phyloP scores from a whole-genome alignment of 2,113 vertebrate genomes.

The Oryzias javanicus region DNA sequence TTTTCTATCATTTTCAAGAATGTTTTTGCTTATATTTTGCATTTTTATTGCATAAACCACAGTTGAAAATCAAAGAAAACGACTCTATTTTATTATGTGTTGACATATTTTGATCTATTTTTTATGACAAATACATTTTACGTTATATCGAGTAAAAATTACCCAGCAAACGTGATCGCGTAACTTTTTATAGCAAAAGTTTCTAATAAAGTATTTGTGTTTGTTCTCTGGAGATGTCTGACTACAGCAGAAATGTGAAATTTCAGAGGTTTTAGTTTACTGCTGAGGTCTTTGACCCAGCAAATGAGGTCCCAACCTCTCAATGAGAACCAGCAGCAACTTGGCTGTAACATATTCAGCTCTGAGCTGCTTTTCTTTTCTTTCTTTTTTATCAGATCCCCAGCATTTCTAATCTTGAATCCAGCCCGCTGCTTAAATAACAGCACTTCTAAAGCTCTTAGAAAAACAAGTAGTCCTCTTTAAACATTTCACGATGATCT shows the following conservation, averaged over 20 bases:
- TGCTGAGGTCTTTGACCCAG: slow-evolving; percentile 60
- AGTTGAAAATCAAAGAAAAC: too few relatives aligned
- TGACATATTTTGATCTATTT: too few relatives aligned
- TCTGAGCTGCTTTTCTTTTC: slow-evolving; percentile 48
- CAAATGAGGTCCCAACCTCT: slow-evolving; percentile 61
- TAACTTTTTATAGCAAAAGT: too few relatives aligned
- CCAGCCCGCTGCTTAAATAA: slow-evolving; percentile 59
- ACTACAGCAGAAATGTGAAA: slow-evolving; percentile 51
- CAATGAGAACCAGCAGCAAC: slow-evolving; percentile 59
- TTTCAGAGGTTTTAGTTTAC: slow-evolving; percentile 48
- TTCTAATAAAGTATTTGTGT: too few relatives aligned
- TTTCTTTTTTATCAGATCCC: slow-evolving; percentile 49
- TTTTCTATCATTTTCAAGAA: too few relatives aligned
- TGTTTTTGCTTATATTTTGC: too few relatives aligned
- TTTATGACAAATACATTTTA: too few relatives aligned
- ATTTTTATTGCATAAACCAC: too few relatives aligned
- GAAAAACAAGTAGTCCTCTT: slow-evolving; percentile 54
- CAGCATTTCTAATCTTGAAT: slow-evolving; percentile 38
- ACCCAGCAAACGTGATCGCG: too few relatives aligned
- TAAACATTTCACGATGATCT: slow-evolving; percentile 51
- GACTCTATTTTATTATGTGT: too few relatives aligned
- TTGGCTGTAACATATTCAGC: slow-evolving; percentile 37
- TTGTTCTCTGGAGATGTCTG: slow-evolving; percentile 27
- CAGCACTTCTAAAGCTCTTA: slow-evolving; percentile 47
- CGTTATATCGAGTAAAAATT: too few relatives aligned